Conservation (phyloP, 2,113 vertebrate genomes). For the Chlorocebus sabaeus region DNA sequence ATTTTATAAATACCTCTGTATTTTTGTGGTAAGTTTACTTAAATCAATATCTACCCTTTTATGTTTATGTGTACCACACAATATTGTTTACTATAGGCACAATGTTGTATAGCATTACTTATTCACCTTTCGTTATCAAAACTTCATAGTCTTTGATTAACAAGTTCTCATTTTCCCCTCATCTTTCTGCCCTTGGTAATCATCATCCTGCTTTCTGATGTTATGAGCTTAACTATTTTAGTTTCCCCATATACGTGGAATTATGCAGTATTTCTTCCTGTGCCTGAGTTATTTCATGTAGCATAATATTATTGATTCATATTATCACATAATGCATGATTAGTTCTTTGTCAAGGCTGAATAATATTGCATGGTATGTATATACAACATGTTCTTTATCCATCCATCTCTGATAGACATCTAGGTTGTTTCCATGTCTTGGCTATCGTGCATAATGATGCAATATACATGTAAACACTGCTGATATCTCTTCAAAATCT, state of each 20-base stretch:
- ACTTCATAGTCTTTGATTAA: neutral
- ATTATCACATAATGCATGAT: too few relatives aligned
- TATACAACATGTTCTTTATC: too few relatives aligned
- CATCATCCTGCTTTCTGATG: neutral
- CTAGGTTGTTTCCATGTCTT: too few relatives aligned
- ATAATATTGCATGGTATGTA: too few relatives aligned
- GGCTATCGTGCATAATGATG: too few relatives aligned
- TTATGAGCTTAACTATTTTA: neutral
- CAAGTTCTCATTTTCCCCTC: neutral
- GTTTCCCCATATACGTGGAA: too few relatives aligned
- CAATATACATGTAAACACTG: too few relatives aligned
- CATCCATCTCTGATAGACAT: too few relatives aligned
- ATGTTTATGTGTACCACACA: neutral
- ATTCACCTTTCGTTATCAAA: neutral
- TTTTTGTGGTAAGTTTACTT: neutral
- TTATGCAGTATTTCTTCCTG: neutral
- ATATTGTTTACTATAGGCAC: neutral
- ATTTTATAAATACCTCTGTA: neutral
- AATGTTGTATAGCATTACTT: neutral
- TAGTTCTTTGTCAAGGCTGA: too few relatives aligned
- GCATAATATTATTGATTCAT: too few relatives aligned
- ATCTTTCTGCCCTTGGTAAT: neutral
- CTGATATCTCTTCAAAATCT: too few relatives aligned
- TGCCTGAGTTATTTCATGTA: neutral
- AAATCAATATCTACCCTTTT: neutral